A percentile compares a stretch with the other conserved stretches of the same genome.
Conservation (phyloP, 2,888 invertebrate species). For the Crioceris asparagi region DNA sequence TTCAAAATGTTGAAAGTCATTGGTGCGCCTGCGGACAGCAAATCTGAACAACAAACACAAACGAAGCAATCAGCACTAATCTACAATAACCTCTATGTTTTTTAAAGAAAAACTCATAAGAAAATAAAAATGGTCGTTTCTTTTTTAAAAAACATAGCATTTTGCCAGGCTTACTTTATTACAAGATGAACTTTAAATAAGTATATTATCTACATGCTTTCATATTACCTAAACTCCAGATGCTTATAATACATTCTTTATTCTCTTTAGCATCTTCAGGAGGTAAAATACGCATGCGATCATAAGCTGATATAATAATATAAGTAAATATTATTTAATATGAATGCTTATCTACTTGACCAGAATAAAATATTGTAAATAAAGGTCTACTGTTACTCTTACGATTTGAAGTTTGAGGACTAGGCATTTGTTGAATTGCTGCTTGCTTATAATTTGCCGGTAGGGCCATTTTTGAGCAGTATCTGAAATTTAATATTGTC, state of each 20-base stretch:
- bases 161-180: slow-evolving; percentile 18
- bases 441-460: slow-evolving; percentile 79
- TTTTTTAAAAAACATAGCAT: slow-evolving; percentile 12
- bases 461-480: slow-evolving; percentile 57
- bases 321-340: no score
- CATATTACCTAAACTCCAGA: slow-evolving; percentile 2
- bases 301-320: slow-evolving; percentile 21
- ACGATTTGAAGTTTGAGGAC: slow-evolving; percentile 61
- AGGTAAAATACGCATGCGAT: slow-evolving; percentile 30
- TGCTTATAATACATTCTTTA: background rate
- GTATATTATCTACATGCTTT: slow-evolving; percentile 20
- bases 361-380: slow-evolving; percentile 1
- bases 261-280: slow-evolving; percentile 15
- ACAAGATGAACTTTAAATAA: slow-evolving; percentile 10
- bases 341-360: no score
- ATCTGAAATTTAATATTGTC: no score
- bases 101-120: no score
- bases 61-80: slow-evolving; percentile 43
- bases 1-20: slow-evolving; percentile 80
- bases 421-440: slow-evolving; percentile 58
- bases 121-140: slow-evolving; percentile 2
- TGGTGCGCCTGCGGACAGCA: slow-evolving; percentile 70
- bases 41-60: slow-evolving; percentile 68
- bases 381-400: no score
- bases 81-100: no score